Base-by-base conservation (phyloP, 2,888 invertebrate genomes). In the Glyphotaelius pellucidus region DNA sequence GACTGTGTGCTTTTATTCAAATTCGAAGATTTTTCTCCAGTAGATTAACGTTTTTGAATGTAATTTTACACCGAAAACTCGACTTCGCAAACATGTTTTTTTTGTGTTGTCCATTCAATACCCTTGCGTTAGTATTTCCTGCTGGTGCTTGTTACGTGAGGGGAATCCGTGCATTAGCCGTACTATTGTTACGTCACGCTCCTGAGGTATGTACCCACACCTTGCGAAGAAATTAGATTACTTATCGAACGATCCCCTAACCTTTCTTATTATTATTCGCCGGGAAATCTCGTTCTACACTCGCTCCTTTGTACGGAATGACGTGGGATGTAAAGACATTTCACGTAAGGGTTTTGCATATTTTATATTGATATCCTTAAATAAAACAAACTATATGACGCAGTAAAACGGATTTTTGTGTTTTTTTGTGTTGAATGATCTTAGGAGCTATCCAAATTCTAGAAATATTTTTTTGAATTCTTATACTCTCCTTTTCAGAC, bases 121-220 rank as follows among this genome's bases (percentile, higher is more conserved):
- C 25, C 67, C 67, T 67, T 67, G 9, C 25, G 67, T 67, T 67
- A 25, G 67, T 67, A 67, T 67, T 67, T 67, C 67, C 25, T 67
- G 25, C 67, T 67, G n/a, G 86, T 30, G n/a, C 86, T 12, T 25
- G 35, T 25, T 89, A 89, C 88, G 88, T 89, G 88, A 89, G 88
- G 12, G n/a, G 88, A 89, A 89, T 89, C 88, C 79, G 11, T 89
- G 79, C 32, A 89, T 89, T 89, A 89, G 88, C 79, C 25, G 19
- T n/a, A 32, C 88, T 89, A 89, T 89, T 89, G 88, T 89, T 79
- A 89, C 88, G 38, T 79, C 79, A 88, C 88, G 88, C 88, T 89
- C 80, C 80, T 25, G 25, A 32, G 67, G 35, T 89, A 89, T n/a
- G 79, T 31, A 67, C 67, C 67, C n/a, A 67, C 67, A 67, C 67